phyloP scores from a whole-genome alignment of 2,113 vertebrate genomes.

The Charadrius vociferus region DNA sequence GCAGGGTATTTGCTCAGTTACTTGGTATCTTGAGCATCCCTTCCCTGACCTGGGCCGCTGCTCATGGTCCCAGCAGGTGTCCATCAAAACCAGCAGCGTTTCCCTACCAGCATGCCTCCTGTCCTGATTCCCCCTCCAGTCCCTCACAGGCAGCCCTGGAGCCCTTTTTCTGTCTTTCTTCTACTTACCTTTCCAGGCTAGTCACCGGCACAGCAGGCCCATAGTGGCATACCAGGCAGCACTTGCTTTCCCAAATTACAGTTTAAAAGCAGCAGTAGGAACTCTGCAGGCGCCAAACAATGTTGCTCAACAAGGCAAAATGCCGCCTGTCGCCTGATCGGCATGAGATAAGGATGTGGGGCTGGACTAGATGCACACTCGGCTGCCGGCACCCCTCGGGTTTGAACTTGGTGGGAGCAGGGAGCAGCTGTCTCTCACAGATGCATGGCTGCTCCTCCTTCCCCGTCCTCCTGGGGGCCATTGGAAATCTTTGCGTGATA shows the following conservation, averaged over 20 bases:
- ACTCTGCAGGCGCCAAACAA: not conserved
- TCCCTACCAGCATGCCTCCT: not conserved
- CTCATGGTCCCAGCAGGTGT: fast-evolving
- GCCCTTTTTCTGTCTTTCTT: not conserved
- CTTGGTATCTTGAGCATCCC: not conserved
- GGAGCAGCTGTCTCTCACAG: not conserved
- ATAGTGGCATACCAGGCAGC: not conserved
- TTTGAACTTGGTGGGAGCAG: not conserved
- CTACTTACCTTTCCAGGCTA: fast-evolving
- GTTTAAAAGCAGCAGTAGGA: not conserved
- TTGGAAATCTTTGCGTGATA: not conserved
- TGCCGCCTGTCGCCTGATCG: fast-evolving
- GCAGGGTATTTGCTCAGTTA: not conserved
- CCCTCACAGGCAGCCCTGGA: not conserved
- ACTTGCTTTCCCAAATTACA: not conserved
- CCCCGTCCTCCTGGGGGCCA: not conserved
- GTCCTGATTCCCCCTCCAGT: not conserved
- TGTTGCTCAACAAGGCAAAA: not conserved
- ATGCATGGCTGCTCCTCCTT: not conserved
- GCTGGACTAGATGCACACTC: fast-evolving
- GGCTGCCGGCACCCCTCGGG: fast-evolving
- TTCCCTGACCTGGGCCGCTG: not conserved
- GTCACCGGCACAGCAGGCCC: fast-evolving
- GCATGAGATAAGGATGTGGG: not conserved
- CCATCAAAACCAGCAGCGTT: not conserved